Evolutionary conservation across 2,888 invertebrate genomes (phyloP), one percentile per base, ranked within the genome.

Genomic region (Drosophila pegasa): DNA sequence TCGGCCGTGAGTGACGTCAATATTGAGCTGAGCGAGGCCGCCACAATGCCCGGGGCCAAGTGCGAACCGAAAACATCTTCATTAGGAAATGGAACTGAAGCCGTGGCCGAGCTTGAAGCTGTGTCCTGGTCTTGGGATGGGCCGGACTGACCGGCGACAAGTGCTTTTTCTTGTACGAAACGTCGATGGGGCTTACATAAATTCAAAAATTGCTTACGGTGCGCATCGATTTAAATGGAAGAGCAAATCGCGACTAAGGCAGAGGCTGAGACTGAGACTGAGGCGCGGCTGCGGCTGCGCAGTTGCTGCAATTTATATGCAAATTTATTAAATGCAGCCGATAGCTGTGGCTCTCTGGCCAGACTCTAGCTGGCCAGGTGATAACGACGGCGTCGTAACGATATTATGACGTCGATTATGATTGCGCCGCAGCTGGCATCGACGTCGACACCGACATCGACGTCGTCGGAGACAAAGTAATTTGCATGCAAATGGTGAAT

Each of bases 131-230:
- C 38, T 9, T 16, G 25, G 29, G n/a, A 6, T 12, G 29, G 2
- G 3, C 33, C 12, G 35, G 45, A 40, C 38, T 29, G 61, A 38
- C 45, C 50, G 58, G 83, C 80, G 89, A 89, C 89, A 90, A 89
- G 89, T 89, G 89, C 89, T 90, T 89, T 89, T 89, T 86, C 90
- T 87, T 89, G 89, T 89, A 78, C 80, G 70, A 80, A 80, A 89
- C 89, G 89, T 89, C 84, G 84, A 75, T 73, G 60, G 84, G 80
- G 88, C 87, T 89, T 86, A 89, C 87, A 86, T 86, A 86, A 86
- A 86, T 86, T 89, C 81, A 59, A 72, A 89, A 89, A 86, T 86
- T 86, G 86, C 89, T 89, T 89, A 88, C 88, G 88, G 89, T 86
- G 85, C 70, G 83, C 88, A 86, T 80, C 85, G 89, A 89, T 88